Base-by-base conservation (phyloP, 2,113 vertebrate species). In the Pygathrix nemaeus region DNA sequence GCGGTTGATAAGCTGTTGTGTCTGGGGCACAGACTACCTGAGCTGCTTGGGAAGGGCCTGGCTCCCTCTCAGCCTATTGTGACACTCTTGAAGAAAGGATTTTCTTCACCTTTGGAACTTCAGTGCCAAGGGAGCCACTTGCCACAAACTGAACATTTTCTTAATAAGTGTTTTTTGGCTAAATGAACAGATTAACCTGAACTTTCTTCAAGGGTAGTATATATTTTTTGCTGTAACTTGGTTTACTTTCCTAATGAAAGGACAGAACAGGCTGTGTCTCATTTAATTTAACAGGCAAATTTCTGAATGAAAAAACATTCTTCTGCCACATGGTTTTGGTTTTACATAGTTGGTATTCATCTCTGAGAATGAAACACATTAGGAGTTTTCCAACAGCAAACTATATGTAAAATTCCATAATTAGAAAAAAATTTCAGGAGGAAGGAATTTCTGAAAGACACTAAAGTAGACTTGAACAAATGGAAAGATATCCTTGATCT, bases 241-340 rank as follows among this genome's bases (percentile, higher is more conserved):
- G 61, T 94, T 95, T 84, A 48, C n/a, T 13, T 72, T 92, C 35
- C 76, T 89, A 92, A 88, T 52, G 55, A 88, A 94, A 83, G 76
- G 75, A 14, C 66, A 94, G 73, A 59, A 86, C 8, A 59, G 35
- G 18, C 59, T 78, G 32, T 84, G 89, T 96, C 43, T 64, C 17
- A 50, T 83, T 94, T 90, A 38, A n/a, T 85, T 90, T 92, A 80
- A 91, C 66, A 80, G 45, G 38, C 5, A 80, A 93, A 13, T 88
- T 32, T 50, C 20, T 57, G 38, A 80, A 55, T 68, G 25, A 55
- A 66, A 68, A 85, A 38, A 61, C 20, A 48, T 8, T 79, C 48
- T 79, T 70, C 38, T n/a, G 48, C 48, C 27, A 45, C 43, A 21
- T 79, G 38, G 73, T 93, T 93, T 85, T 87, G 59, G 35, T 93